Evolutionary conservation across 2,113 vertebrate species (phyloP), one percentile per base, ranked within the genome.

Genomic region (Alethe castanea): DNA sequence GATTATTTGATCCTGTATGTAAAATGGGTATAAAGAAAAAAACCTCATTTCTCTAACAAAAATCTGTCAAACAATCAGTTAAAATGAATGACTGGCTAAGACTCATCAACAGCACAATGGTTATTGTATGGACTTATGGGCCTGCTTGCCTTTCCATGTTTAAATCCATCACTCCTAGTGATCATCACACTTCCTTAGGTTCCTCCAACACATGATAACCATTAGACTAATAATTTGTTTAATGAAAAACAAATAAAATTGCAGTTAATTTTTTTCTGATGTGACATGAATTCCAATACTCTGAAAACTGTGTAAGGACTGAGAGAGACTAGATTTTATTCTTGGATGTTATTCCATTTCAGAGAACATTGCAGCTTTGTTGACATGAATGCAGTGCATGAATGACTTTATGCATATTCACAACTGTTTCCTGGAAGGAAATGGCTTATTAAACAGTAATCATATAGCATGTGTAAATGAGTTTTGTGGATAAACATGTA

Each of bases 401-500:
- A 95, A 50, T 82, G 62, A 91, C 74, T 95, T 81, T 88, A 94
- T 93, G 50, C 28, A 54, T 94, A 95, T 93, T 94, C 78, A 77
- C 78, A 91, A 94, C 45, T 82, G 38, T 73, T 95, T 82, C 71
- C 80, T 90, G 81, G 35, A 95, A 80, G 66, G 66, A 94, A 91
- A 65, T 90, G 45, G 36, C 59, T 88, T 95, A 90, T 91, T 95
- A 91, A 95, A 88, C 71, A 83, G 84, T 77, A 93, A 93, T 90
- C 74, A 52, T 81, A 62, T 70, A 70, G 40, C 33, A 69, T 59
- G 64, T 70, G 59, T 70, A 92, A 91, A 83, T 88, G 50, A 96
- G 28, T 79, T 73, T 52, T 76, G 54, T 79, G 48, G 61, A 72
- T 94, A 78, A 88, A 92, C 65, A 81, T 24, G 5, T 57, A 82